These are phyloP conservation scores for Platichthys stellatus DNA, from an alignment of 2,113 vertebrate species.

Conservation along the genomic window DNA sequence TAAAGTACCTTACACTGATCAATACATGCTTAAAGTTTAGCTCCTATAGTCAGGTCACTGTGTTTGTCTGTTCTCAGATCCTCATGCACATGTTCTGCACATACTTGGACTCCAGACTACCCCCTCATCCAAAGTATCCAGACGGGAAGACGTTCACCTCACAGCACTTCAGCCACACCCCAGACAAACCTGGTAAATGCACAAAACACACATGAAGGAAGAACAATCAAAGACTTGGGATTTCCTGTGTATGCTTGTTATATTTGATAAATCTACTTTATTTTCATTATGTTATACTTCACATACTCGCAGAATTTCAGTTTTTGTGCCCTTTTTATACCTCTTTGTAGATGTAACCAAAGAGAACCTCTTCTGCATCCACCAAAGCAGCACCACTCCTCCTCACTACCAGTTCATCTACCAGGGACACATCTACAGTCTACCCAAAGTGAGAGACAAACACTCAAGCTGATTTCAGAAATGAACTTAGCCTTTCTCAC, in stretches of 20 bases:
- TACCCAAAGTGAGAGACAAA: constrained; percentile 88
- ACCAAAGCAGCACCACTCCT: constrained; percentile 92
- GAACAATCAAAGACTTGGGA: too few species aligned
- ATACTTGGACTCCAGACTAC: constrained; percentile 95
- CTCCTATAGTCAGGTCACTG: background rate
- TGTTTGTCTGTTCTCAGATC: constrained; percentile 80
- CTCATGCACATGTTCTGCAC: constrained; percentile 96
- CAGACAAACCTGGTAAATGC: constrained; percentile 91
- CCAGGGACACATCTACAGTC: constrained; percentile 90
- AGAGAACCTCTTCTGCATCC: constrained; percentile 93
- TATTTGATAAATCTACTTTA: background rate
- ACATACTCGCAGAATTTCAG: rapidly evolving
- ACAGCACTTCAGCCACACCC: constrained; percentile 94
- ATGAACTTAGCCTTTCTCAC: too few species aligned
- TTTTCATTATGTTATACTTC: background rate
- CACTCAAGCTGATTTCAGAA: too few species aligned
- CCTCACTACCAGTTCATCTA: constrained; percentile 97
- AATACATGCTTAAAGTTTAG: background rate
- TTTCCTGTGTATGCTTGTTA: too few species aligned
- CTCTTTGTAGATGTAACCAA: constrained; percentile 87
- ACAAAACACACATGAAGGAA: background rate
- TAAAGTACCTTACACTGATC: background rate
- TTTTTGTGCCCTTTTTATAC: constrained; percentile 11
- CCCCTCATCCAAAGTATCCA: constrained; percentile 95
- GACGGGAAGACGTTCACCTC: constrained; percentile 97